Evolutionary conservation across 2,113 vertebrate species (phyloP).

Genomic region (Dinomys branickii): DNA sequence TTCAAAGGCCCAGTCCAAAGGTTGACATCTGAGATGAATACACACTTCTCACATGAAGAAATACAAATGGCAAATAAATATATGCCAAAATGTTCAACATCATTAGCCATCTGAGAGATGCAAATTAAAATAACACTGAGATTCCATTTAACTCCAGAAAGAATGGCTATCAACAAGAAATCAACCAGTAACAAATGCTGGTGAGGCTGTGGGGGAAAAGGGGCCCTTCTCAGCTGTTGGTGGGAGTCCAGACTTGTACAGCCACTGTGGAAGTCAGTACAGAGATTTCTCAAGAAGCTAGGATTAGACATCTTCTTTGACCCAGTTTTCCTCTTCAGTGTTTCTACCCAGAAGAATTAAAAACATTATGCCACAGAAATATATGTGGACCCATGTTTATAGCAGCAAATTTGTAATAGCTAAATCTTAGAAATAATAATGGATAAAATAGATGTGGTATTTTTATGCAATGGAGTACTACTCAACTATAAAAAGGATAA

Average conservation of each 20-base stretch:
- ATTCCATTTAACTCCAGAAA: background rate
- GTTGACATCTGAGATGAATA: background rate
- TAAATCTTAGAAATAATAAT: background rate
- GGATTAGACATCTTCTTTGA: background rate
- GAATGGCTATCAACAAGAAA: background rate
- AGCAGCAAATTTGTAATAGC: background rate
- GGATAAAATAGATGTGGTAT: background rate
- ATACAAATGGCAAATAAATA: background rate
- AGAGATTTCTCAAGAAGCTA: background rate
- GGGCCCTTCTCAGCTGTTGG: background rate
- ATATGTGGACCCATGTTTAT: background rate
- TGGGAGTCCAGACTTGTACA: background rate
- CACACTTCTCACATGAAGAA: background rate
- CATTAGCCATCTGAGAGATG: background rate
- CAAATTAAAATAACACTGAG: background rate
- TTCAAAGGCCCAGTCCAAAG: background rate
- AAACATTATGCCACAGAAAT: background rate
- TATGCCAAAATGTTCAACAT: background rate
- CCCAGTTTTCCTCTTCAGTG: background rate
- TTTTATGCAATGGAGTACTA: too few species aligned
- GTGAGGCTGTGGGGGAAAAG: background rate
- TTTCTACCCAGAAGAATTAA: background rate
- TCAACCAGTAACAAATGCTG: background rate
- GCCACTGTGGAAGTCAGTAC: background rate
- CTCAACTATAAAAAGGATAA: background rate